A percentile compares a stretch with the other conserved stretches of the same genome.
Conservation (phyloP, 2,888 invertebrate species). For the Apamea monoglypha region DNA sequence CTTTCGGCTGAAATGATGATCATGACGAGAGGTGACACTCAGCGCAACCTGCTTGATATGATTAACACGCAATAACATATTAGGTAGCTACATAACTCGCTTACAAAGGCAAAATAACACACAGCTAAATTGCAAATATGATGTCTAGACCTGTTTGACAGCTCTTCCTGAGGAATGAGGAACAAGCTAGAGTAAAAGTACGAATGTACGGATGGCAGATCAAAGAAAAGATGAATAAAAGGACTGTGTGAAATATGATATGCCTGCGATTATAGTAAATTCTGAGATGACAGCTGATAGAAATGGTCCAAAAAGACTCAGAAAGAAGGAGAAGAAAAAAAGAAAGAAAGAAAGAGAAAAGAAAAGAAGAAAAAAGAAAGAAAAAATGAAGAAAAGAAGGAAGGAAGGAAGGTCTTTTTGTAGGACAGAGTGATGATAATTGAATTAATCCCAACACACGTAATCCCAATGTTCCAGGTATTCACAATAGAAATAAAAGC, state of each 20-base stretch:
- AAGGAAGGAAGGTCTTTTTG: too few species aligned
- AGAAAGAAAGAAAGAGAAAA: too few species aligned
- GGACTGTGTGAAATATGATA: background rate
- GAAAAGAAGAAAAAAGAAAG: too few species aligned
- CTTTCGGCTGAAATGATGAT: too few species aligned
- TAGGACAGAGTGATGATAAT: background rate
- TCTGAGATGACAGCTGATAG: background rate
- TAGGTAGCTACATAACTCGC: background rate
- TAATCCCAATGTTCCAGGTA: background rate
- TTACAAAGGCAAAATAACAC: background rate
- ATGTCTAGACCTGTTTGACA: background rate
- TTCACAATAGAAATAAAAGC: conserved; percentile 10
- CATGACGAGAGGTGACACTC: background rate
- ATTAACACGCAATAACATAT: background rate
- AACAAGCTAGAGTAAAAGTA: too few species aligned
- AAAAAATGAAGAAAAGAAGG: too few species aligned
- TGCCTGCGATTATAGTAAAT: background rate
- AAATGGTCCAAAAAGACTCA: background rate
- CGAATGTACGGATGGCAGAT: background rate
- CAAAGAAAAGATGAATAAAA: background rate
- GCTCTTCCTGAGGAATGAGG: background rate
- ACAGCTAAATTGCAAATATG: background rate
- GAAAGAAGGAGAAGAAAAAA: too few species aligned
- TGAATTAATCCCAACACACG: background rate
- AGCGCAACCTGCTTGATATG: background rate